phyloP scores from a whole-genome alignment of 2,888 invertebrate genomes.

The Tromatobia lineatoria region DNA sequence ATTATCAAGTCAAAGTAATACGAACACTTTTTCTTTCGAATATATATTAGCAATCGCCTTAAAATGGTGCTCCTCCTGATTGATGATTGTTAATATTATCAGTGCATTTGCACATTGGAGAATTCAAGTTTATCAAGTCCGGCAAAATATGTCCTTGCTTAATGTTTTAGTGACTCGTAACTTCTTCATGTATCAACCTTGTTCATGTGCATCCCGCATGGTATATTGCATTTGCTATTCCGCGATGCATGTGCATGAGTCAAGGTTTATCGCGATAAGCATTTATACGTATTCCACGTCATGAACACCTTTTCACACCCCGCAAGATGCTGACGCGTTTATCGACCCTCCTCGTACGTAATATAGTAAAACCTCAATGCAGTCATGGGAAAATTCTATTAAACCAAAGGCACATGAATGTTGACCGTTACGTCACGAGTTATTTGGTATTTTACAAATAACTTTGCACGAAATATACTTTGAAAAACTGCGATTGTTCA shows the following conservation, averaged over 20 bases:
- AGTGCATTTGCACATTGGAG: background rate
- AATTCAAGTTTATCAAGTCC: background rate
- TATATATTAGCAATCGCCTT: too few relatives aligned
- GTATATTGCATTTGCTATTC: background rate
- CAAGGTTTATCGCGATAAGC: background rate
- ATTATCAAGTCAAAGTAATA: too few relatives aligned
- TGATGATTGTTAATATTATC: background rate
- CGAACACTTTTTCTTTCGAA: background rate
- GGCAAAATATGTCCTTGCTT: background rate
- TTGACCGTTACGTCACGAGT: too few relatives aligned
- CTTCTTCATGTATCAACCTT: background rate
- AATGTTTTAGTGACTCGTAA: background rate
- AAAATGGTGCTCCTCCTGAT: background rate
- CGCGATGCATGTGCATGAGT: background rate
- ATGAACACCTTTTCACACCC: background rate
- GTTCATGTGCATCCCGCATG: background rate
- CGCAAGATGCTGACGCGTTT: background rate
- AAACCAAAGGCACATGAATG: too few relatives aligned
- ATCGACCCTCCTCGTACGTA: background rate
- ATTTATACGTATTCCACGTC: background rate
- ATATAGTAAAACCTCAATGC: background rate
- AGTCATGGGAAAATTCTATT: too few relatives aligned
- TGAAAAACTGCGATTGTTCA: too few relatives aligned
- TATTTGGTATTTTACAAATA: too few relatives aligned
- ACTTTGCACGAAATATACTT: too few relatives aligned